A percentile compares a stretch with the other conserved stretches of the same genome.
phyloP scores from a whole-genome alignment of 2,888 invertebrate genomes.

The Dasysyrphus albostriatus region DNA sequence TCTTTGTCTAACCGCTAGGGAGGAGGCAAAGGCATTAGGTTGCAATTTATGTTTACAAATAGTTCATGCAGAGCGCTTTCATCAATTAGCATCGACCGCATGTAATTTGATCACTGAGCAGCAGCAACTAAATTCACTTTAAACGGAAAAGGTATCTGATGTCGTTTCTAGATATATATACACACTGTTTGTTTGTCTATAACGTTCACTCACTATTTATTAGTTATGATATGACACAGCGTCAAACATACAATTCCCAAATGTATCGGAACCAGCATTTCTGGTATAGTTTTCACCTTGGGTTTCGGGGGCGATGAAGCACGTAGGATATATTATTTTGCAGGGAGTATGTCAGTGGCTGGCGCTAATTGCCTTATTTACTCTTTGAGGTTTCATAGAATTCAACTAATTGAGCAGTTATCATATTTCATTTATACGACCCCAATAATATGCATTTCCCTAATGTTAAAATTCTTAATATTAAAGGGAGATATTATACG shows the following conservation, averaged over 20 bases:
- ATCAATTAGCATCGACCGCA: constrained; percentile 29
- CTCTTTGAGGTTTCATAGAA: constrained; percentile 48
- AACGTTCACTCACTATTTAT: constrained; percentile 4
- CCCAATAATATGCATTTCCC: not conserved
- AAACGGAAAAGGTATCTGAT: constrained; percentile 44
- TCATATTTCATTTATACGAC: constrained; percentile 39
- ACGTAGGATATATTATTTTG: not conserved
- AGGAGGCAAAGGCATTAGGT: not conserved
- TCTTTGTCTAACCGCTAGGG: constrained; percentile 12
- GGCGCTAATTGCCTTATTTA: constrained; percentile 42
- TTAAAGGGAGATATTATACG: not conserved
- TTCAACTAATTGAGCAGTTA: constrained; percentile 58
- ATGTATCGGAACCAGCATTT: not conserved
- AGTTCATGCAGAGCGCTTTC: constrained; percentile 1
- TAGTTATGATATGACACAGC: constrained; percentile 16
- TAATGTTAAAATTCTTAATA: not conserved
- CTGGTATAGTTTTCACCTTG: not conserved
- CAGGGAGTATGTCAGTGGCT: not conserved
- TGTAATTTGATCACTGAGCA: constrained; percentile 22
- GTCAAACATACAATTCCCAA: not conserved
- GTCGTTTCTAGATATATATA: constrained; percentile 3
- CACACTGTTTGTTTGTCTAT: not conserved
- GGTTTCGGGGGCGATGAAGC: not conserved
- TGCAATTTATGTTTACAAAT: constrained; percentile 22
- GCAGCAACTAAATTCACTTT: not conserved